Evolutionary conservation across 2,888 invertebrate species (phyloP).

Genomic region (Dryadula phaetusa): DNA sequence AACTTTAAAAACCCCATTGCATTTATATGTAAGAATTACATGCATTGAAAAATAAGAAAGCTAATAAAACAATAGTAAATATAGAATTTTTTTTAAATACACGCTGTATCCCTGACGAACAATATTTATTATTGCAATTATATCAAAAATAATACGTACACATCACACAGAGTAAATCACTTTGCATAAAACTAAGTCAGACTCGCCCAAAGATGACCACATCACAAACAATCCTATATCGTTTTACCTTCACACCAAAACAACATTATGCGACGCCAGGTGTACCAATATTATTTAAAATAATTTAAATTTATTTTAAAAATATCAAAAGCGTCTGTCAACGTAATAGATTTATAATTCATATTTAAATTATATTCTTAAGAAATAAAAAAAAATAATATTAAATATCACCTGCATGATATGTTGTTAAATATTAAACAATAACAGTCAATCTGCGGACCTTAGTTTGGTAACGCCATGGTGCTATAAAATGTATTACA

Average conservation of each 20-base stretch:
- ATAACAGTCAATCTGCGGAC: not conserved
- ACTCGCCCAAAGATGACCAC: conserved; percentile 65
- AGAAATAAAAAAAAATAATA: not conserved
- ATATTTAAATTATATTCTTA: no score
- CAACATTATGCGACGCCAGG: conserved; percentile 35
- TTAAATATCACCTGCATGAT: not conserved
- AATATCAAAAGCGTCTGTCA: not conserved
- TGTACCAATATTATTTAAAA: conserved; percentile 21
- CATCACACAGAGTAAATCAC: not conserved
- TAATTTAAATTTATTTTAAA: not conserved
- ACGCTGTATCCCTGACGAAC: no score
- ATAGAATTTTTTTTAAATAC: no score
- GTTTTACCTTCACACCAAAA: conserved; percentile 66
- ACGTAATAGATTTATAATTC: not conserved
- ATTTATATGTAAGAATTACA: no score
- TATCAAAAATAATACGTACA: not conserved
- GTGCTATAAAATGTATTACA: conserved; percentile 50
- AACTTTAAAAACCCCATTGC: no score
- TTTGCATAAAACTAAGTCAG: not conserved
- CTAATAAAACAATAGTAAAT: no score
- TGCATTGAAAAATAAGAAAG: no score
- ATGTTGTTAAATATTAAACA: not conserved
- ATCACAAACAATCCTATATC: conserved; percentile 58
- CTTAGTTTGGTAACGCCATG: conserved; percentile 22
- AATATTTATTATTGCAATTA: not conserved